Evolutionary conservation across 2,888 invertebrate species (phyloP).

Genomic region (Xylocampa areola): DNA sequence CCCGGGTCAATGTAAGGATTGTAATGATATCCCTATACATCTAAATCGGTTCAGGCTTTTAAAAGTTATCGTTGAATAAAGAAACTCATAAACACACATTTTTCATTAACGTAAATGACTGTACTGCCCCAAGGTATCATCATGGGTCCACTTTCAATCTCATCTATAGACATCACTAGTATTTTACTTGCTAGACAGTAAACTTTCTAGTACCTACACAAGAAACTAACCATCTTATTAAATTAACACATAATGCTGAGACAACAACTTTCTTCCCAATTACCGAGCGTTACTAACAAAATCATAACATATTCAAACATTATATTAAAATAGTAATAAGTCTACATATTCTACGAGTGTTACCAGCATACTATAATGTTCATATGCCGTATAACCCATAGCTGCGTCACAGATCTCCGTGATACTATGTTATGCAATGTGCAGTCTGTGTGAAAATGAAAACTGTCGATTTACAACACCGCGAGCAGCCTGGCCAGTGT

Average conservation of each 20-base stretch:
- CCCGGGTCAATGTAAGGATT: too few relatives aligned
- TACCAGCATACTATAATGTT: conserved; percentile 30
- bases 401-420: conserved; percentile 33
- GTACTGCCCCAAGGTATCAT: conserved; percentile 14
- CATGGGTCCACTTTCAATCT: background rate
- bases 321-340: conserved; percentile 21
- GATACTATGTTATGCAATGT: conserved; percentile 49
- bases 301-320: conserved; percentile 10
- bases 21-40: too few relatives aligned
- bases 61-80: too few relatives aligned
- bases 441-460: conserved; percentile 58
- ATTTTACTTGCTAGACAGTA: background rate
- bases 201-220: background rate
- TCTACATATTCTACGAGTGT: conserved; percentile 14
- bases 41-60: too few relatives aligned
- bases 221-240: conserved; percentile 3
- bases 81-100: too few relatives aligned
- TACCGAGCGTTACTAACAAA: conserved; percentile 13
- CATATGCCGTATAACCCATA: conserved; percentile 40
- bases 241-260: background rate
- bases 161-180: background rate
- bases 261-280: conserved; percentile 31
- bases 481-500: conserved; percentile 43
- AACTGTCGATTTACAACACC: conserved; percentile 52
- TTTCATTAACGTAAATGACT: too few relatives aligned